A percentile compares a stretch with the other conserved stretches of the same genome.
Evolutionary conservation across 2,888 invertebrate species (phyloP).

Genomic region (Ctenicera cuprea): DNA sequence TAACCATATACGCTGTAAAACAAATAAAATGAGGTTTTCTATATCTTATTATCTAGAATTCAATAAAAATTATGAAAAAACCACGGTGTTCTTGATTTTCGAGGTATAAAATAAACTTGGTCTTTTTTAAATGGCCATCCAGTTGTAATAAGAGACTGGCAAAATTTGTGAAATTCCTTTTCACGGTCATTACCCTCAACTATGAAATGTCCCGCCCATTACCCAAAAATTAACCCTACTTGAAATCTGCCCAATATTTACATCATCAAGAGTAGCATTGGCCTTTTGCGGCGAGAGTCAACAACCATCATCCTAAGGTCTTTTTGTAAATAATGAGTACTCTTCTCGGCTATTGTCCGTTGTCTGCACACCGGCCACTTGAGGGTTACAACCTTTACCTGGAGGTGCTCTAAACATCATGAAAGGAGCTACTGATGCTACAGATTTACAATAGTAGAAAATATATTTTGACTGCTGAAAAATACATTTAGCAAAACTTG

Average conservation of each 20-base stretch:
- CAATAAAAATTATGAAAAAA: too few relatives aligned
- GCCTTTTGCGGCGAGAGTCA: constrained; percentile 60
- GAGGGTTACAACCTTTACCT: constrained; percentile 53
- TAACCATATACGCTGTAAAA: too few relatives aligned
- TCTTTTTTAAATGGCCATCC: not conserved
- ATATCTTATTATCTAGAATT: too few relatives aligned
- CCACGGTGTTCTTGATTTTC: too few relatives aligned
- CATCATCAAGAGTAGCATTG: constrained; percentile 53
- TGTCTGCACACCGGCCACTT: constrained; percentile 61
- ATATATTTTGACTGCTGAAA: constrained; percentile 52
- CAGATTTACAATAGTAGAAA: constrained; percentile 49
- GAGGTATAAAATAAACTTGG: constrained; percentile 4
- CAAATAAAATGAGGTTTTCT: too few relatives aligned
- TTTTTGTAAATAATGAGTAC: constrained; percentile 60
- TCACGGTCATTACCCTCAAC: constrained; percentile 18
- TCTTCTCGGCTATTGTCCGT: constrained; percentile 54
- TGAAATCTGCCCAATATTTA: constrained; percentile 54
- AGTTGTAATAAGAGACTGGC: too few relatives aligned
- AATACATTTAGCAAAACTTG: constrained; percentile 32
- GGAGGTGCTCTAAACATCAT: constrained; percentile 56
- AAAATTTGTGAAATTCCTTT: constrained; percentile 1
- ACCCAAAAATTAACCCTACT: constrained; percentile 52
- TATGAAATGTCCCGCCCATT: not conserved
- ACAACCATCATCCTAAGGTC: constrained; percentile 57
- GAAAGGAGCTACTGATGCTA: constrained; percentile 53